Conservation (phyloP, 2,113 vertebrate species). For the Alouatta palliata region DNA sequence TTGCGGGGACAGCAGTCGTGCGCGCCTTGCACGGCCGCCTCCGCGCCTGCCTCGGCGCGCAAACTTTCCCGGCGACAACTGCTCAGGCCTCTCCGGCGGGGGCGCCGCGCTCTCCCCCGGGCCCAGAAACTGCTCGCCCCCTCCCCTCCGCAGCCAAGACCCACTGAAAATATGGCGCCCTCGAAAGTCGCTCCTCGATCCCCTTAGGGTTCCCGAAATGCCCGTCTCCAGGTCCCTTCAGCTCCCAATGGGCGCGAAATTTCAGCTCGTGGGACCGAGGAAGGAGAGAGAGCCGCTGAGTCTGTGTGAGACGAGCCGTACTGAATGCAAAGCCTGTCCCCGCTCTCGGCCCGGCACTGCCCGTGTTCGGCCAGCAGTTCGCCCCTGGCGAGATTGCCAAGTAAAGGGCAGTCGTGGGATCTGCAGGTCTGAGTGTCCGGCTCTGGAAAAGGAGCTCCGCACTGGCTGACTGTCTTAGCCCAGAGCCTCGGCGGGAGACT, state of each 20-base stretch:
- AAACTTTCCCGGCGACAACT: conserved; percentile 65
- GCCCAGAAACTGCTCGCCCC: conserved; percentile 46
- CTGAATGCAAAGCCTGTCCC: neutral
- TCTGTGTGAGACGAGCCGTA: neutral
- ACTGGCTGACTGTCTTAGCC: neutral
- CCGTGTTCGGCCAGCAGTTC: neutral
- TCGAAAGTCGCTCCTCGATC: conserved; percentile 45
- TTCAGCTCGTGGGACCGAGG: neutral
- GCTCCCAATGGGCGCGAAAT: conserved; percentile 53
- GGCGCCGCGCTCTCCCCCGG: neutral
- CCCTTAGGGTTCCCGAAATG: conserved; percentile 40
- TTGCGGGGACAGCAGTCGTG: conserved; percentile 11
- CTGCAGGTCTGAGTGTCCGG: neutral
- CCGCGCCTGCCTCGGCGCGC: neutral
- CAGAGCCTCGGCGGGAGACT: conserved; percentile 40
- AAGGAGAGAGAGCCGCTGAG: neutral
- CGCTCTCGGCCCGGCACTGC: neutral
- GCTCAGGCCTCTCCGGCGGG: neutral
- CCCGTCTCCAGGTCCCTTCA: neutral
- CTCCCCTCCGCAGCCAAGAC: conserved; percentile 32
- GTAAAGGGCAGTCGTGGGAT: neutral
- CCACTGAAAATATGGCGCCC: conserved; percentile 78
- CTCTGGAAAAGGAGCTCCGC: neutral
- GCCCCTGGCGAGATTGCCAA: neutral
- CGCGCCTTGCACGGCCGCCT: neutral